phyloP scores from a whole-genome alignment of 1,140 invertebrate genomes.

The Formica selysi region DNA sequence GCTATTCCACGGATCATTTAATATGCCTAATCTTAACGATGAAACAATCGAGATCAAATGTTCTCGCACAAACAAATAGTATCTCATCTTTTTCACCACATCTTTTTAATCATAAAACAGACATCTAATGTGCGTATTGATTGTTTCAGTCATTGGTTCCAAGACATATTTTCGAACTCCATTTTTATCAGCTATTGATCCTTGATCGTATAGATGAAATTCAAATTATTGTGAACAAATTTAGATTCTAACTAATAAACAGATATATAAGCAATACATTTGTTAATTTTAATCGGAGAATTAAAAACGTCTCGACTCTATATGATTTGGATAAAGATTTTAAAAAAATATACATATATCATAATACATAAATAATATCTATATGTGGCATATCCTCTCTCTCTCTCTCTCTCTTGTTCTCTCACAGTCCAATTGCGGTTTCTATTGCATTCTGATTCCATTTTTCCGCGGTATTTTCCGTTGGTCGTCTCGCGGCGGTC shows the following conservation, averaged over 20 bases:
- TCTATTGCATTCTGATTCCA: constrained; percentile 19
- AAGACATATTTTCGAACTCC: neutral
- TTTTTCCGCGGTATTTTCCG: constrained; percentile 23
- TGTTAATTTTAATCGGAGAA: neutral
- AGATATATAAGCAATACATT: neutral
- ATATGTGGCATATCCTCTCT: neutral
- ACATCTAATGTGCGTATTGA: neutral
- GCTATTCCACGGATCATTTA: constrained; percentile 25
- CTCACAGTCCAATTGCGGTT: constrained; percentile 6
- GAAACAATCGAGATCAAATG: constrained; percentile 45
- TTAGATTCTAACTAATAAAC: neutral
- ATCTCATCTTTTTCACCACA: neutral
- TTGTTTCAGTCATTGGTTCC: neutral
- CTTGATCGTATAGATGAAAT: neutral
- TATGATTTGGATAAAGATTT: neutral
- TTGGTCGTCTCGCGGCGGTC: constrained; percentile 26
- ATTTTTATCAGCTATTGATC: neutral
- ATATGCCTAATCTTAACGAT: constrained; percentile 50
- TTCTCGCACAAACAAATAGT: constrained; percentile 13
- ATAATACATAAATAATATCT: neutral
- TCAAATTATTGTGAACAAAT: neutral
- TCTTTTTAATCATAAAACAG: constrained; percentile 14
- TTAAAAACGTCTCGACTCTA: neutral
- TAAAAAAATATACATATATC: neutral
- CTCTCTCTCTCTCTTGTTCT: neutral